A percentile compares a stretch with the other conserved stretches of the same genome.
Conservation (phyloP, 2,113 vertebrate genomes). For the Pantherophis guttatus region DNA sequence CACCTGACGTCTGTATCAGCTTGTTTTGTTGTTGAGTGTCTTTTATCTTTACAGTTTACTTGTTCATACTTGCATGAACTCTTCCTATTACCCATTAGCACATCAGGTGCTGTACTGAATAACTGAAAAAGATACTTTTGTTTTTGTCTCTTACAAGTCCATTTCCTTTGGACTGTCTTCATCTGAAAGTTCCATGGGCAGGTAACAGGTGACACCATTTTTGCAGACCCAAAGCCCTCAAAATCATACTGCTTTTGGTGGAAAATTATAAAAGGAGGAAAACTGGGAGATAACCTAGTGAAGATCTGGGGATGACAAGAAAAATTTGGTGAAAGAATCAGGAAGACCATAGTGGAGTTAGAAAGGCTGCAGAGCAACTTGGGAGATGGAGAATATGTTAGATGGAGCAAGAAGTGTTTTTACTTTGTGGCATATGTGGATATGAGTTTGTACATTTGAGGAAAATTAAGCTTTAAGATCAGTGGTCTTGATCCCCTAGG, state of each 20-base stretch:
- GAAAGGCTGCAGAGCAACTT: background rate
- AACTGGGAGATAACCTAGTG: background rate
- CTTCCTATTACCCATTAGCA: background rate
- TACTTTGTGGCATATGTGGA: background rate
- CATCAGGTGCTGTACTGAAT: background rate
- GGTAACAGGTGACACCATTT: background rate
- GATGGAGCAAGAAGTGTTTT: background rate
- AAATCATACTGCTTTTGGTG: background rate
- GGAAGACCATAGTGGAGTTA: background rate
- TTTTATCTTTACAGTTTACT: background rate
- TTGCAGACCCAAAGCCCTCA: background rate
- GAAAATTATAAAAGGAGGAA: background rate
- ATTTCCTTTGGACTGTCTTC: background rate
- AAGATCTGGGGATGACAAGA: background rate
- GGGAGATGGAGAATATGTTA: background rate
- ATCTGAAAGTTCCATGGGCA: background rate
- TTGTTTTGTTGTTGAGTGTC: background rate
- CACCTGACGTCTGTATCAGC: background rate
- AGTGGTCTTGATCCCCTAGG: background rate
- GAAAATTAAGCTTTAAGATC: background rate
- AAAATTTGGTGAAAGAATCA: background rate
- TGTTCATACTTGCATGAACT: background rate
- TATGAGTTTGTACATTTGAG: background rate
- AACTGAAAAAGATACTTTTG: background rate
- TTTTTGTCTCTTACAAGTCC: background rate